phyloP scores from a whole-genome alignment of 2,888 invertebrate genomes.

The Empis livida region DNA sequence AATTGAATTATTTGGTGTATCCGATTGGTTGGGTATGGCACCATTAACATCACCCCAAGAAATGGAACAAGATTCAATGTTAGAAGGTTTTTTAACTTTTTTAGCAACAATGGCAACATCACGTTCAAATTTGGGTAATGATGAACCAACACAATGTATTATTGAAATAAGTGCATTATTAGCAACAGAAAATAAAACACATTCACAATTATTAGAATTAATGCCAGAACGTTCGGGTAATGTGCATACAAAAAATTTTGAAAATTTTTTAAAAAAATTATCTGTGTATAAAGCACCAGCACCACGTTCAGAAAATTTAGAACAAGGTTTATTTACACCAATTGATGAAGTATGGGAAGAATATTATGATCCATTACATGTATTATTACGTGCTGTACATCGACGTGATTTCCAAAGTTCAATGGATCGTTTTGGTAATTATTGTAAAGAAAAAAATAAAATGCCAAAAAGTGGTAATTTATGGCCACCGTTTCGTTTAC shows the following conservation, averaged over 20 bases:
- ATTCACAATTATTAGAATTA: conserved; percentile 85
- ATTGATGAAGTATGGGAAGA: conserved; percentile 81
- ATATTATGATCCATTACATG: conserved; percentile 89
- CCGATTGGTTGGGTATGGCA: conserved; percentile 72
- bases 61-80: conserved; percentile 80
- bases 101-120: conserved; percentile 79
- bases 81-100: conserved; percentile 85
- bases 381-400: conserved; percentile 80
- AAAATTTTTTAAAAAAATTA: conserved; percentile 68
- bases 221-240: conserved; percentile 96
- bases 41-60: conserved; percentile 56
- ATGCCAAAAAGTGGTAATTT: conserved; percentile 44
- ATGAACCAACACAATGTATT: conserved; percentile 54
- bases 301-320: conserved; percentile 58
- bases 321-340: conserved; percentile 82
- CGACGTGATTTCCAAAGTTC: conserved; percentile 86
- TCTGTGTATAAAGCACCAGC: conserved; percentile 77
- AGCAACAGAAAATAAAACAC: conserved; percentile 89
- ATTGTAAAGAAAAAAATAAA: conserved; percentile 48
- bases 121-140: conserved; percentile 63
- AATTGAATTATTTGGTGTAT: conserved; percentile 82
- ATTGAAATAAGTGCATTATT: conserved; percentile 87
- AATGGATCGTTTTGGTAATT: conserved; percentile 83
- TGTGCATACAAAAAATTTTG: conserved; percentile 78
- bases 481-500: conserved; percentile 75